Evolutionary conservation across 2,113 vertebrate species (phyloP).

Genomic region (Asarcornis scutulata): DNA sequence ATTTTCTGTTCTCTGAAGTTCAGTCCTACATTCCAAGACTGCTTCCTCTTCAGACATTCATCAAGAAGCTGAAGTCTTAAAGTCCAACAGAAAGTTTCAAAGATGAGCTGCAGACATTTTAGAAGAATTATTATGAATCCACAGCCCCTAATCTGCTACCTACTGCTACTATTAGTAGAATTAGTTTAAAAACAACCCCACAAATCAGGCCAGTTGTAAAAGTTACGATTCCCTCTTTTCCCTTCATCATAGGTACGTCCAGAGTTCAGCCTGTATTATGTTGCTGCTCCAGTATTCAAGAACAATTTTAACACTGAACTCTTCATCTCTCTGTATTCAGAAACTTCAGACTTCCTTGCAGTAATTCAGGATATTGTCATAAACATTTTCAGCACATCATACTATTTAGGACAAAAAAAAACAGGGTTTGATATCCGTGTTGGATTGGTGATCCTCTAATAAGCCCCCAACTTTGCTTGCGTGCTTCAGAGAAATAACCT

Average conservation of each 20-base stretch:
- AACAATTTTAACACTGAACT: not conserved
- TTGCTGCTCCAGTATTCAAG: not conserved
- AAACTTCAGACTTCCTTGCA: not conserved
- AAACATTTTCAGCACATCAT: not conserved
- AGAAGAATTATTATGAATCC: not conserved
- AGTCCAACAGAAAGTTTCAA: not conserved
- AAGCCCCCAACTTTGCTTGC: not conserved
- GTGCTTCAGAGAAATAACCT: not conserved
- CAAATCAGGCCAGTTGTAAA: not conserved
- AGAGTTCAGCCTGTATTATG: not conserved
- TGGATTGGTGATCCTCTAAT: not conserved
- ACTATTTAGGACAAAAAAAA: not conserved
- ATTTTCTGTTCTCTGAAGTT: not conserved
- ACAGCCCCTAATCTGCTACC: not conserved
- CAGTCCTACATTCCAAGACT: not conserved
- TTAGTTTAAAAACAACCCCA: not conserved
- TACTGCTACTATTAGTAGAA: not conserved
- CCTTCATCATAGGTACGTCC: not conserved
- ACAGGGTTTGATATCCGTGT: not conserved
- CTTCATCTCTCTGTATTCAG: not conserved
- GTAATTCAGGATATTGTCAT: not conserved
- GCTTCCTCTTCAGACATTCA: not conserved
- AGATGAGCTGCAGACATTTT: not conserved
- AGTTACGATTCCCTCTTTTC: not conserved
- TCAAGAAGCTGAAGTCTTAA: not conserved